Percentiles rank a stretch among this genome's conserved stretches.
Conservation (phyloP, 1,140 invertebrate genomes). For the Macrobrachium rosenbergii region DNA sequence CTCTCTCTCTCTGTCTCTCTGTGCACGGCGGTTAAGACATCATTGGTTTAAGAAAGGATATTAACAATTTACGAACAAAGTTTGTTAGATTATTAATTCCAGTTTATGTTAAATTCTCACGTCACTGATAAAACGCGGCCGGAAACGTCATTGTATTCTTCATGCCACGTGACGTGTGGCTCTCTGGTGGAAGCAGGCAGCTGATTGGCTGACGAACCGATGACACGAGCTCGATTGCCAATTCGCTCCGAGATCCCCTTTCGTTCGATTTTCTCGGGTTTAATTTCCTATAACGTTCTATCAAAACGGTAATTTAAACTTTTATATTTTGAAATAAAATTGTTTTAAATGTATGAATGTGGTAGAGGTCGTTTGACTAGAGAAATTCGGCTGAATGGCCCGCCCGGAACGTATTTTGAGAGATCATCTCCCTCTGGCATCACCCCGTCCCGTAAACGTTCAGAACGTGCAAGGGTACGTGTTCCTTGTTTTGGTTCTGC, state of each 20-base stretch:
- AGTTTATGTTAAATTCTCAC: no score
- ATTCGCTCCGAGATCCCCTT: constrained; percentile 28
- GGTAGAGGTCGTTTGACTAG: no score
- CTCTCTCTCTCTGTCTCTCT: no score
- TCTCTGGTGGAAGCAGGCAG: neutral
- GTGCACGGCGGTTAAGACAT: no score
- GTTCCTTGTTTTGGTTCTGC: constrained; percentile 60
- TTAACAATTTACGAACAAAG: no score
- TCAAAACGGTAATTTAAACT: neutral
- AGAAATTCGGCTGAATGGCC: no score
- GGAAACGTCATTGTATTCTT: constrained; percentile 23
- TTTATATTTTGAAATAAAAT: no score
- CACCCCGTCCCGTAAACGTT: neutral
- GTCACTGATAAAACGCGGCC: no score
- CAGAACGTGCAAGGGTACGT: constrained; percentile 54
- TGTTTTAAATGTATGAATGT: no score
- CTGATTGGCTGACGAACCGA: constrained; percentile 58
- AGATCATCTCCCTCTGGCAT: neutral
- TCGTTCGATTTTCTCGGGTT: neutral
- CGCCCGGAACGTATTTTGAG: neutral
- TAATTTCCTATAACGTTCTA: neutral
- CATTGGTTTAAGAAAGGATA: no score
- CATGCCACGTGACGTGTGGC: constrained; percentile 55
- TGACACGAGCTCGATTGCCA: constrained; percentile 44
- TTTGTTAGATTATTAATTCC: no score